Percentiles rank a stretch among this genome's conserved stretches.
Conservation (phyloP, 30 jellyfish, hydroid and myxozoan species). For the Aurelia coerulea region DNA sequence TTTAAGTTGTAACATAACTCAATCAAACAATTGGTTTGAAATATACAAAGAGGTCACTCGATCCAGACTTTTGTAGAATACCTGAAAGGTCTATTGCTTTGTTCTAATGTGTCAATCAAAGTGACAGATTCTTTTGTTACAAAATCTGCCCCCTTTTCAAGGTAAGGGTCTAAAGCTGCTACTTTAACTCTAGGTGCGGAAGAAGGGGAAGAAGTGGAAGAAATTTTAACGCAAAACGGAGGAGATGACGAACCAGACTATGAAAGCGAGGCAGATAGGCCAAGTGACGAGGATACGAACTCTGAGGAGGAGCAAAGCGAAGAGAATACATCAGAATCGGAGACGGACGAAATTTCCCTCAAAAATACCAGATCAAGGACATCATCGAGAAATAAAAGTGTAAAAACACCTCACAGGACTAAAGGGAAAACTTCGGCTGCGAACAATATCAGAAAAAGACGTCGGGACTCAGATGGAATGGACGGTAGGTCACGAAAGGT, state of each 20-base stretch:
- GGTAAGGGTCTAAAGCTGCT: no score
- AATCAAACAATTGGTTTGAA: no score
- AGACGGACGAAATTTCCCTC: not conserved
- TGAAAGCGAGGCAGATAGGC: conserved; percentile 28
- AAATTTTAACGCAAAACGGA: not conserved
- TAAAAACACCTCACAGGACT: not conserved
- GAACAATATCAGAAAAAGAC: conserved; percentile 38
- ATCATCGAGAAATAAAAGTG: no score
- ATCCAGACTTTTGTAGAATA: no score
- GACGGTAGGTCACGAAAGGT: conserved; percentile 47
- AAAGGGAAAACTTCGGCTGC: conserved; percentile 2
- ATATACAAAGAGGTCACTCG: no score
- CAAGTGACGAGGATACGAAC: conserved; percentile 5
- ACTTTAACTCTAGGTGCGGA: conserved; percentile 15
- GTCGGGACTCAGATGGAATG: conserved; percentile 17
- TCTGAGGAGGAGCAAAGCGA: conserved; percentile 32
- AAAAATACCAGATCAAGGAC: no score
- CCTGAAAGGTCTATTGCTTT: no score
- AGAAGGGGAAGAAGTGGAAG: conserved; percentile 44
- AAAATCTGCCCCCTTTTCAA: no score
- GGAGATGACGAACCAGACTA: conserved; percentile 5
- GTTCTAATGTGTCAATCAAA: no score
- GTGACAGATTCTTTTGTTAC: no score
- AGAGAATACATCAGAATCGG: conserved; percentile 33
- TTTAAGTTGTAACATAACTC: no score